phyloP scores from a whole-genome alignment of 2,797 vertebrate species.

The Spea hammondii region DNA sequence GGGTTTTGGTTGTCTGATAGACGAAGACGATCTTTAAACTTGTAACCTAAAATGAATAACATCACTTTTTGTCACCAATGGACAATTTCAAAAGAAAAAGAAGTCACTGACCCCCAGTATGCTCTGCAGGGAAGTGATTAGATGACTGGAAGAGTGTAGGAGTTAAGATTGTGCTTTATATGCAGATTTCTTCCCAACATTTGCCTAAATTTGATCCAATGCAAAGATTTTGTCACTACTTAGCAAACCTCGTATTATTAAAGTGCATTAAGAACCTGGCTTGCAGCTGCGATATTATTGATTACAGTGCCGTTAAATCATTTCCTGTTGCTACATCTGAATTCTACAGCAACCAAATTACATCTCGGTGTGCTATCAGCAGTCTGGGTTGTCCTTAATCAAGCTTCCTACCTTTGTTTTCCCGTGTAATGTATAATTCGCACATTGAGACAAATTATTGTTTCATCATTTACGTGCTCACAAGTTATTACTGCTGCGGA shows the following conservation, averaged over 20 bases:
- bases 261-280: constrained; percentile 52
- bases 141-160: neutral
- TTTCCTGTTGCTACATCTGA: constrained; percentile 52
- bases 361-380: constrained; percentile 49
- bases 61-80: neutral
- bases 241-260: constrained; percentile 47
- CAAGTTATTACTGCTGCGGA: constrained; percentile 44
- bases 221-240: constrained; percentile 46
- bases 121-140: constrained; percentile 5
- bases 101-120: neutral
- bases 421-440: constrained; percentile 51
- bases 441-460: constrained; percentile 52
- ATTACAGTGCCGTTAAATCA: constrained; percentile 51
- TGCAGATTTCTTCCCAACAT: constrained; percentile 34
- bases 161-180: constrained; percentile 23
- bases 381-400: constrained; percentile 47
- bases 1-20: too few relatives aligned
- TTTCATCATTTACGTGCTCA: constrained; percentile 51
- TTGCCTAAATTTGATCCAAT: constrained; percentile 46
- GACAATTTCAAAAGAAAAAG: neutral
- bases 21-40: too few relatives aligned
- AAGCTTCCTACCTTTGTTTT: constrained; percentile 52
- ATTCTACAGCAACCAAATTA: constrained; percentile 50
- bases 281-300: constrained; percentile 51
- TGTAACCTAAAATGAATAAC: too few relatives aligned